A percentile compares a stretch with the other conserved stretches of the same genome.
phyloP scores from a whole-genome alignment of 2,888 invertebrate genomes.

The Psylliodes chrysocephalus region DNA sequence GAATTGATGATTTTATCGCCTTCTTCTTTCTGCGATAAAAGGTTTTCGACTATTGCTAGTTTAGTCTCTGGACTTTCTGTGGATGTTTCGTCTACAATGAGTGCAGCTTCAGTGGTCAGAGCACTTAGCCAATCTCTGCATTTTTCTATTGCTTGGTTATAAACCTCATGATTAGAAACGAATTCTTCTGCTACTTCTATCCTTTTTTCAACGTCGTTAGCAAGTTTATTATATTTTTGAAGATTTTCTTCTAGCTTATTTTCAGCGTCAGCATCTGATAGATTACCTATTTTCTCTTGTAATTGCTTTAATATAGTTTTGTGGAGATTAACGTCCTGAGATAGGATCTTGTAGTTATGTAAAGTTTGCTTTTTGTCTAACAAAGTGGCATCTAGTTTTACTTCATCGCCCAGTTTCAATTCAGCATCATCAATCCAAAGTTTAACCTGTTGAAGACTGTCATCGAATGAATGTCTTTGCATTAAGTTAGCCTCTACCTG shows the following conservation, averaged over 20 bases:
- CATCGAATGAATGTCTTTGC: slow-evolving; percentile 92
- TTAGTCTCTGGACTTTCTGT: slow-evolving; percentile 83
- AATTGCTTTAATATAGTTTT: slow-evolving; percentile 86
- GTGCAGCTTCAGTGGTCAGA: slow-evolving; percentile 80
- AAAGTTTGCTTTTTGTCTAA: slow-evolving; percentile 90
- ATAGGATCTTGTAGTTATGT: slow-evolving; percentile 80
- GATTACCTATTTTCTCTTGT: slow-evolving; percentile 80
- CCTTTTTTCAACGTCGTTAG: slow-evolving; percentile 74
- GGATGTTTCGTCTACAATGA: slow-evolving; percentile 81
- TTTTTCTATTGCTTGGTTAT: slow-evolving; percentile 83
- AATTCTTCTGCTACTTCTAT: slow-evolving; percentile 76
- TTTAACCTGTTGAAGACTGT: slow-evolving; percentile 87
- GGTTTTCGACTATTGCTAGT: slow-evolving; percentile 78
- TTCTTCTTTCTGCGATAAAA: slow-evolving; percentile 77
- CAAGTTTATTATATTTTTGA: slow-evolving; percentile 75
- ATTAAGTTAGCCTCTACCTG: slow-evolving; percentile 89
- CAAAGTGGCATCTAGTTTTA: slow-evolving; percentile 80
- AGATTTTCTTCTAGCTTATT: slow-evolving; percentile 79
- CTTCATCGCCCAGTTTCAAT: slow-evolving; percentile 76
- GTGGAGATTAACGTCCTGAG: slow-evolving; percentile 88
- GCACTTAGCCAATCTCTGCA: slow-evolving; percentile 85
- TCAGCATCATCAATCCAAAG: slow-evolving; percentile 87
- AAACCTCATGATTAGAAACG: slow-evolving; percentile 84
- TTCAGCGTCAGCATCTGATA: slow-evolving; percentile 83
- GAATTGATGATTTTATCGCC: slow-evolving; percentile 77